Base-by-base conservation (phyloP, 2,113 vertebrate genomes). In the Trichechus manatus region DNA sequence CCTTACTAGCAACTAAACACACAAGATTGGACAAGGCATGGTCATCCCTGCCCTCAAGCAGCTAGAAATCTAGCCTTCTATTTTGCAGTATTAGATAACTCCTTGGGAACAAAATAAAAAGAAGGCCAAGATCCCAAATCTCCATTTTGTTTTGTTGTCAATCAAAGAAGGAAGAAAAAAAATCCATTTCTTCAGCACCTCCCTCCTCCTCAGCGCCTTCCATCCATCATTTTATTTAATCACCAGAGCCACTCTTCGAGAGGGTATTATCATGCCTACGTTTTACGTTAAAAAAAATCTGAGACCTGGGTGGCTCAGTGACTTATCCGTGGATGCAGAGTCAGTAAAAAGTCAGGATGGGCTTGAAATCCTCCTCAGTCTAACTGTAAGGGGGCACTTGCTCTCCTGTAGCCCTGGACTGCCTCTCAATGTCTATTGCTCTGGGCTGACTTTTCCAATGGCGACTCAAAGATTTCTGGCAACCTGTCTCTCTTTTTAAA, bases 61-160 rank as follows among this genome's bases (percentile, higher is more conserved):
- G 61, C 53, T 2, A 19, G 25, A 17, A 17, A 22, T 36, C 42
- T 11, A 9, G 68, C 27, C 68, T 83, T 61, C 29, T 70, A 70
- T 53, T 95, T 72, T 56, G 31, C 75, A 47, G 1, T 3, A n/a
- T 36, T 27, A 13, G 39, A 72, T 53, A 25, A 81, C n/a, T 81
- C 61, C 33, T n/a, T 0, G 4, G 14, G 42, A 96, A 63, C 82
- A 19, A 50, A 64, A 47, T 36, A 10, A 4, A 39, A 63, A 80
- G n/a, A 64, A 31, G 44, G 29, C 42, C 61, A 13, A 39, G 5
- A 44, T 29, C 50, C n/a, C 74, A 39, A 22, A 77, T 66, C 25
- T 75, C 70, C 53, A 3, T 85, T 70, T 75, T 50, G 61, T 79
- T 87, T 85, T 75, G 20, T 85, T 75, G 20, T 97, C 63, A 42